These are phyloP conservation scores for Lepidurus arcticus DNA, from an alignment of 1,140 invertebrate genomes.

Conservation along the genomic window DNA sequence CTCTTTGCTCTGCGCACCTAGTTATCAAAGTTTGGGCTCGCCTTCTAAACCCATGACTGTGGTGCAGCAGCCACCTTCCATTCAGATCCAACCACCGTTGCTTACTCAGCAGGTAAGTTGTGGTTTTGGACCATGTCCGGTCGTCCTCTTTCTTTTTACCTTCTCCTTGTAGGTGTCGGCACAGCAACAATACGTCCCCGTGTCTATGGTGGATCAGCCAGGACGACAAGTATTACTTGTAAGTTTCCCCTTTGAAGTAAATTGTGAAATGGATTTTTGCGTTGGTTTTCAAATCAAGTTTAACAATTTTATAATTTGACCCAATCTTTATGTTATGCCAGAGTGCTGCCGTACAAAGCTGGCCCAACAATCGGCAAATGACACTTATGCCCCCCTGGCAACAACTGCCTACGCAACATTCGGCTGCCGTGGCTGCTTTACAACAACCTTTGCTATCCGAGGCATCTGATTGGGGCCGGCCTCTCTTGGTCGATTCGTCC, in stretches of 20 bases:
- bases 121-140: constrained; percentile 45
- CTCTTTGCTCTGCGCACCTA: constrained; percentile 75
- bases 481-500: constrained; percentile 71
- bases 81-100: constrained; percentile 58
- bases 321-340: background rate
- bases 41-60: constrained; percentile 83
- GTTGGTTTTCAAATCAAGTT: constrained; percentile 11
- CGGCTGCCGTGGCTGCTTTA: constrained; percentile 49
- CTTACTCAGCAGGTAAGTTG: constrained; percentile 51
- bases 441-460: constrained; percentile 48
- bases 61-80: constrained; percentile 57
- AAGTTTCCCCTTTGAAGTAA: background rate
- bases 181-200: constrained; percentile 79
- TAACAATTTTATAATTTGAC: background rate
- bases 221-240: constrained; percentile 49
- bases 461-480: constrained; percentile 65
- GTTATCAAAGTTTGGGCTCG: constrained; percentile 76
- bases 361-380: constrained; percentile 67
- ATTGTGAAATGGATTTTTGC: constrained; percentile 39
- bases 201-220: constrained; percentile 74
- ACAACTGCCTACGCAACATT: constrained; percentile 64
- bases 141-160: constrained; percentile 35
- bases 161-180: constrained; percentile 40
- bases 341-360: constrained; percentile 41
- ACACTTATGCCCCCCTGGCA: constrained; percentile 85